Evolutionary conservation across 35 echinoderm and acorn worm species (phyloP).

Genomic region (Patiria miniata): DNA sequence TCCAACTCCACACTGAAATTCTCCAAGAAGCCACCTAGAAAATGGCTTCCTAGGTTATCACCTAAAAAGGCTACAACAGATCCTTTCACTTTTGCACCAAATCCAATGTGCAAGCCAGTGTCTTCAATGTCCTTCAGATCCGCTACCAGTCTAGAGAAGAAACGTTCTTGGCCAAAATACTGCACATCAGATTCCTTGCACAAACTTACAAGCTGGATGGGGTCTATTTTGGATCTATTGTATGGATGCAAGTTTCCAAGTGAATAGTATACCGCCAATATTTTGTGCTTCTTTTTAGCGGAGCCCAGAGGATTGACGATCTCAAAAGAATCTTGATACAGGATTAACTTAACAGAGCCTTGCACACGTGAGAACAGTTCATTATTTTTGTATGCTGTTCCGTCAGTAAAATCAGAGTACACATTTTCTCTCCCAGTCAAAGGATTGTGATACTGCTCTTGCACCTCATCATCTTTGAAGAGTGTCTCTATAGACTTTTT

Average conservation of each 20-base stretch:
- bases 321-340: conserved; percentile 67
- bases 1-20: conserved; percentile 25
- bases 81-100: conserved; percentile 2
- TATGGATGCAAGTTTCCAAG: conserved; percentile 58
- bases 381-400: conserved; percentile 8
- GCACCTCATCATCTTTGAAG: background rate
- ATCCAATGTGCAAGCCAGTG: conserved; percentile 37
- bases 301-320: conserved; percentile 58
- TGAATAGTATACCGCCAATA: conserved; percentile 60
- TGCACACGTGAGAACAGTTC: background rate
- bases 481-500: conserved; percentile 9
- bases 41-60: conserved; percentile 56
- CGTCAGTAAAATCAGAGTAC: conserved; percentile 9
- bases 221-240: conserved; percentile 53
- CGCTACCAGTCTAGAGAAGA: conserved; percentile 20
- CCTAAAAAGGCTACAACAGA: conserved; percentile 32
- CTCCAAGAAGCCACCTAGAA: conserved; percentile 49
- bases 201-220: conserved; percentile 41
- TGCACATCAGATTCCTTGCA: conserved; percentile 61
- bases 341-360: conserved; percentile 39
- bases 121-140: conserved; percentile 55
- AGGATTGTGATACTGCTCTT: background rate
- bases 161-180: conserved; percentile 37
- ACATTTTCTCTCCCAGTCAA: background rate
- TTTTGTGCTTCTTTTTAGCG: conserved; percentile 63